Base-by-base conservation (phyloP, 2,113 vertebrate species). In the Xiphophorus maculatus region DNA sequence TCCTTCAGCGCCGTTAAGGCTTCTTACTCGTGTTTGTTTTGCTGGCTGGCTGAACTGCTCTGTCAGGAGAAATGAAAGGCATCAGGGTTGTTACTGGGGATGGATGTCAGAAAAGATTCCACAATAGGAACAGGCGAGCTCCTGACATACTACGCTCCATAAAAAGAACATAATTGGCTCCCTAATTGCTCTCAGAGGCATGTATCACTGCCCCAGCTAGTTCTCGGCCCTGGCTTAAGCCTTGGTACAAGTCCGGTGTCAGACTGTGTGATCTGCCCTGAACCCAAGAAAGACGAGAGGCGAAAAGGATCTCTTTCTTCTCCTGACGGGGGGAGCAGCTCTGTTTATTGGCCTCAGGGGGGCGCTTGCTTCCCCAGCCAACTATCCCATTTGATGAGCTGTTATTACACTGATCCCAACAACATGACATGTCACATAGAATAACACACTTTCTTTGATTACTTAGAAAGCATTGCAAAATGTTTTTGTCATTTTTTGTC, bases 151-250 rank as follows among this genome's bases (percentile, higher is more conserved):
- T 63, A 25, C 58, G 74, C 77, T 73, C 77, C 69, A 74, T 79
- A 77, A 85, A 80, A 74, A 72, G 76, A 64, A 80, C 68, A 70
- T 87, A 91, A 93, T 91, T 92, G 88, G 88, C 77, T 70, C 65
- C 72, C 63, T 89, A 88, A 89, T 91, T 92, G 84, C 71, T 80
- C 85, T 90, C 73, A 60, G 79, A 77, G 87, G 84, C 75, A 75
- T 74, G 79, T 89, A 76, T 66, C 76, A 69, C 44, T 3, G 25
- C 29, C 28, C 22, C 12, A 74, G 73, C 63, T 30, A 61, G 80
- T 69, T 74, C 69, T 73, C 2, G 5, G 79, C 10, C 69, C 63
- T 44, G 62, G 76, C 77, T 77, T 78, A 66, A 66, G 80, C 69
- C 67, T 75, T 40, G 15, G 72, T 73, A 83, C 66, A 69, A 81